These are phyloP conservation scores for Drosophila baimaii DNA, from an alignment of 1,140 invertebrate species.

Conservation along the genomic window DNA sequence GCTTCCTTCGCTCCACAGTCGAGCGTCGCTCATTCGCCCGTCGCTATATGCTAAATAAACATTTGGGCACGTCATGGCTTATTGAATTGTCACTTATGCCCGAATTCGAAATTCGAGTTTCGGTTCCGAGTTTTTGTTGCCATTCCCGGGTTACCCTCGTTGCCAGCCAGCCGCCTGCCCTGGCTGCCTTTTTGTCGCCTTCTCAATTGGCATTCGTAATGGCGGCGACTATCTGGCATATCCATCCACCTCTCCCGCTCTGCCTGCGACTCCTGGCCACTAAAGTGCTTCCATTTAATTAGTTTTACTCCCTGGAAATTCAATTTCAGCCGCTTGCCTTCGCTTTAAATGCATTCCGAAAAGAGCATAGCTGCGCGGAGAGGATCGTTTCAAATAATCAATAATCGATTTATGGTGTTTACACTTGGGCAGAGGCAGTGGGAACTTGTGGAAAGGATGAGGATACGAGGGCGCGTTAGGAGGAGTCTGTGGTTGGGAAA, in stretches of 20 bases:
- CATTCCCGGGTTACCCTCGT: constrained; percentile 29
- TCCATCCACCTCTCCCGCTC: neutral
- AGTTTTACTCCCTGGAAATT: constrained; percentile 72
- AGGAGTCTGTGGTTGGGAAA: no score
- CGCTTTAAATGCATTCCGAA: constrained; percentile 44
- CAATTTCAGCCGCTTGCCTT: constrained; percentile 57
- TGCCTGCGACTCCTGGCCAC: constrained; percentile 44
- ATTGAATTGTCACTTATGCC: constrained; percentile 84
- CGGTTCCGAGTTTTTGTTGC: constrained; percentile 66
- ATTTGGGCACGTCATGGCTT: constrained; percentile 83
- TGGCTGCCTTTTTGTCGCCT: constrained; percentile 57
- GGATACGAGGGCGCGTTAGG: neutral
- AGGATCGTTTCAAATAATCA: constrained; percentile 51
- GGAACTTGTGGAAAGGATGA: constrained; percentile 18
- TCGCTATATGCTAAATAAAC: constrained; percentile 83
- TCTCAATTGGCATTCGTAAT: constrained; percentile 72
- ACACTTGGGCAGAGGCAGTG: constrained; percentile 23
- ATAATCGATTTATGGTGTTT: constrained; percentile 81
- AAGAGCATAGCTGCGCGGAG: constrained; percentile 11
- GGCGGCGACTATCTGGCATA: constrained; percentile 72
- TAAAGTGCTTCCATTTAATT: constrained; percentile 81
- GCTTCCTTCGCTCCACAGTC: constrained; percentile 11
- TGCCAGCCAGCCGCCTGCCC: constrained; percentile 5
- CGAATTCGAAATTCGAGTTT: constrained; percentile 68
- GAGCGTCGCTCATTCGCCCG: constrained; percentile 78